These are phyloP conservation scores for Burhinus bistriatus DNA, from an alignment of 2,113 vertebrate species.

Conservation along the genomic window DNA sequence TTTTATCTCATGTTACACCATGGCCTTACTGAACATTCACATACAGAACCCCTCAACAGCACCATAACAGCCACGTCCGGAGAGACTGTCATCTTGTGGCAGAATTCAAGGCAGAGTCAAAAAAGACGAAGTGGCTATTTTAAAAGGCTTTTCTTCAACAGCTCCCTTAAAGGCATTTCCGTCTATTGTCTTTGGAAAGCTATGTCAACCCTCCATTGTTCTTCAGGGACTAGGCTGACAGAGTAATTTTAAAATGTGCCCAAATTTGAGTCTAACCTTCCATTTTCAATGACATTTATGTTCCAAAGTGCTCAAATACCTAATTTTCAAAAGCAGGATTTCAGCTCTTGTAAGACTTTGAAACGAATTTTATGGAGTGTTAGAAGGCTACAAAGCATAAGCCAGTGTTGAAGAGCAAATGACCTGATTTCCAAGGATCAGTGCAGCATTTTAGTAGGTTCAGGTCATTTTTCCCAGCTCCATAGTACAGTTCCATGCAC, in stretches of 20 bases:
- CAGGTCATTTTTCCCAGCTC: background rate
- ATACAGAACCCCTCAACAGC: background rate
- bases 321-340: background rate
- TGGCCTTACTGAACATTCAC: background rate
- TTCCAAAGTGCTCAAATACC: background rate
- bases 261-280: background rate
- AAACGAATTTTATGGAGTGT: background rate
- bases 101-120: background rate
- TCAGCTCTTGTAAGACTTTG: background rate
- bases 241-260: background rate
- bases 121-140: background rate
- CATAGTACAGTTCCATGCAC: background rate
- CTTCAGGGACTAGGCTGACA: background rate
- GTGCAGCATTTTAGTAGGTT: background rate
- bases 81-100: background rate
- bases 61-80: background rate
- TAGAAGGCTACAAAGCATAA: background rate
- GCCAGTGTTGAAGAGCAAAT: background rate
- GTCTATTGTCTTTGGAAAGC: conserved; percentile 25
- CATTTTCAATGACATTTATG: background rate
- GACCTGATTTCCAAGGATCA: background rate
- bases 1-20: background rate
- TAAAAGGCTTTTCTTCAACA: conserved; percentile 31
- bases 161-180: conserved; percentile 34
- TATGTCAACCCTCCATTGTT: background rate